Percentiles rank a stretch among this genome's conserved stretches.
Evolutionary conservation across 2,888 invertebrate genomes (phyloP).

Genomic region (Timema cristinae): DNA sequence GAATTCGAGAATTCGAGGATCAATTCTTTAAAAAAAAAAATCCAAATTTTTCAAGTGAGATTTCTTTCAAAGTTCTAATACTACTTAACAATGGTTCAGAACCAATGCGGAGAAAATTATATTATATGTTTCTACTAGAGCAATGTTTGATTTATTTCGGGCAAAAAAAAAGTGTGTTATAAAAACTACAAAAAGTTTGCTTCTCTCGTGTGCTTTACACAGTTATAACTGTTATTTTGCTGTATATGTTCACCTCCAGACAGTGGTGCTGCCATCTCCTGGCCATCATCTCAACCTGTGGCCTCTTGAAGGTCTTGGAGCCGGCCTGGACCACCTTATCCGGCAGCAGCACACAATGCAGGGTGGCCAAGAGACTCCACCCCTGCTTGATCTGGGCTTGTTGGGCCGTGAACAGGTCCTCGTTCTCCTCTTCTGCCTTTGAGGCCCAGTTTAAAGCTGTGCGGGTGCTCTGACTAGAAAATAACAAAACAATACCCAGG

Average conservation of each 20-base stretch:
- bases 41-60: not conserved
- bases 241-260: constrained; percentile 65
- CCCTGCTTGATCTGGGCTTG: constrained; percentile 94
- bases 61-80: not conserved
- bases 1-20: not conserved
- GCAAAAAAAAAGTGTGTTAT: no score
- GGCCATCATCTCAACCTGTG: constrained; percentile 96
- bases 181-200: no score
- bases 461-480: constrained; percentile 41
- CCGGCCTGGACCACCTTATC: constrained; percentile 74
- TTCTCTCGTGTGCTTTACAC: no score
- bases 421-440: constrained; percentile 73
- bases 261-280: constrained; percentile 99
- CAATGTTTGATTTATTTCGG: no score
- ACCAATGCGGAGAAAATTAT: no score
- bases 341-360: constrained; percentile 93
- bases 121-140: no score
- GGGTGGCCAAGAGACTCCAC: constrained; percentile 92
- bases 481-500: not conserved
- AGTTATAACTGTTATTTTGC: no score
- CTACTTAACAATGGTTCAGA: not conserved
- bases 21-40: not conserved
- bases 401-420: constrained; percentile 78
- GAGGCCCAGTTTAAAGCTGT: constrained; percentile 51
- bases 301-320: constrained; percentile 81